phyloP scores from a whole-genome alignment of 2,888 invertebrate species.

The Oxycera nigricornis region DNA sequence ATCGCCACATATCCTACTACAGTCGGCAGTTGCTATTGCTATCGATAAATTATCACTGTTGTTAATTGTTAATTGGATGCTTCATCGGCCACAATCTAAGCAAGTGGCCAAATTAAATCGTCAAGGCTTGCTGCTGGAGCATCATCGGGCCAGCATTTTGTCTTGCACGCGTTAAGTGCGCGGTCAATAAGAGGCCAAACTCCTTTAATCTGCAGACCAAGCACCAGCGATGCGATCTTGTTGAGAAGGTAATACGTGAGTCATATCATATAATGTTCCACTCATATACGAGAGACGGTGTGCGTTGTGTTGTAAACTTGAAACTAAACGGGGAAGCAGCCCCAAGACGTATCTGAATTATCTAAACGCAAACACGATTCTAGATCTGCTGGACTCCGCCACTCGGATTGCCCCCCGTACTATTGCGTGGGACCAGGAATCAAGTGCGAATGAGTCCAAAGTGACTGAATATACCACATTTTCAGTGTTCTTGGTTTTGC shows the following conservation, averaged over 20 bases:
- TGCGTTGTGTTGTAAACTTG: neutral
- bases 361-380: conserved; percentile 34
- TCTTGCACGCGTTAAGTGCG: neutral
- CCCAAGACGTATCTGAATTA: conserved; percentile 18
- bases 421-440: neutral
- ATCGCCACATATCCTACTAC: no score
- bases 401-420: neutral
- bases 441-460: conserved; percentile 15
- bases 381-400: conserved; percentile 10
- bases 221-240: neutral
- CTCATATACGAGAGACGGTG: neutral
- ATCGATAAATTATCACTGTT: neutral
- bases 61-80: neutral
- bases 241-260: conserved; percentile 20
- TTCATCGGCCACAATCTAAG: neutral
- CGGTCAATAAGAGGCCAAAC: neutral
- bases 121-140: neutral
- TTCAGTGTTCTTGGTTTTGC: neutral
- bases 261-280: conserved; percentile 19
- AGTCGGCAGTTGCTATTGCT: no score
- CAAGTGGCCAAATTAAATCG: neutral
- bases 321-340: conserved; percentile 12
- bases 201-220: neutral
- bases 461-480: conserved; percentile 7
- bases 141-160: neutral